Conservation (phyloP, 2,888 invertebrate genomes). For the Lithophane ornitopus region DNA sequence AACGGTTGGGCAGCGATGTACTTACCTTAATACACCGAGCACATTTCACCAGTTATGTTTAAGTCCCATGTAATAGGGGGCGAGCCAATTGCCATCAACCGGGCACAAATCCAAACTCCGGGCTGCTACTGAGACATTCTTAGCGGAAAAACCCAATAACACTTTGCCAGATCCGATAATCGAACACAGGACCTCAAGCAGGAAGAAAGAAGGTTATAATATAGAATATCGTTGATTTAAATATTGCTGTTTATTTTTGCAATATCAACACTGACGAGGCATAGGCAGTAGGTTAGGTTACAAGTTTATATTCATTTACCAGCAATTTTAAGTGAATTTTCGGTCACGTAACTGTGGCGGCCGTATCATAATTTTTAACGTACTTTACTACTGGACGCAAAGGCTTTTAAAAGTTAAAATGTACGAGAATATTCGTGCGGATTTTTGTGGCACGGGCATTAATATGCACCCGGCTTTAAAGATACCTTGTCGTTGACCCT, state of each 20-base stretch:
- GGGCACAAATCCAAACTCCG: neutral
- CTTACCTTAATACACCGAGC: neutral
- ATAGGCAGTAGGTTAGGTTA: neutral
- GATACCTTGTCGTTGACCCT: conserved; percentile 9
- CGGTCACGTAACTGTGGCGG: conserved; percentile 23
- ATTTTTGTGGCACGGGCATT: conserved; percentile 36
- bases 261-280: neutral
- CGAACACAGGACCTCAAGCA: neutral
- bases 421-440: conserved; percentile 12
- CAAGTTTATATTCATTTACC: conserved; percentile 7
- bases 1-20: neutral
- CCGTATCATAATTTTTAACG: conserved; percentile 32
- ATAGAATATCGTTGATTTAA: neutral
- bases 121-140: neutral
- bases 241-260: conserved; percentile 3
- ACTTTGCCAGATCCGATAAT: neutral
- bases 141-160: neutral
- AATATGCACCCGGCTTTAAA: conserved; percentile 32
- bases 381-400: conserved; percentile 19
- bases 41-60: neutral
- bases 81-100: neutral
- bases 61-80: neutral
- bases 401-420: conserved; percentile 35
- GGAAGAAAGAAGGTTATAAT: neutral
- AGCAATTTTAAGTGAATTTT: conserved; percentile 34